Evolutionary conservation across 2,888 invertebrate species (phyloP), one percentile per base, ranked within the genome.

Genomic region (Acanthosoma haemorrhoidale): DNA sequence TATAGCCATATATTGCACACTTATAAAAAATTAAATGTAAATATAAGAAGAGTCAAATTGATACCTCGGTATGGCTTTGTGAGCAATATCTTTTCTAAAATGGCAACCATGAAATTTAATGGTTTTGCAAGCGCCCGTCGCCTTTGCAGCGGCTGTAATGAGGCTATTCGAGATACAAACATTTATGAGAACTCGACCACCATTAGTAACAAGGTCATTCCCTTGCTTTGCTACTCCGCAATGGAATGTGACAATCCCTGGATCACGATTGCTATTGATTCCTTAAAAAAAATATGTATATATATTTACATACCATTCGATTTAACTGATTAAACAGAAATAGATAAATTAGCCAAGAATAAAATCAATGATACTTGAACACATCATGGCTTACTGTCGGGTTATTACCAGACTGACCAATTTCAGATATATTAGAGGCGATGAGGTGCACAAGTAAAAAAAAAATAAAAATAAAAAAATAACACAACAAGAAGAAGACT

Each of bases 71-170:
- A 94, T 88, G 36, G 92, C 93, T 77, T 92, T 88, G 74, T 90
- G 88, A 0, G 90, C 96, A 78, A 98, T 98, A 78, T 98, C 98
- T 76, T 83, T 90, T 72, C 98, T 83, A 78, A 87, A 92, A 79
- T 94, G 94, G 4, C 88, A 88, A 0, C 94, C 95, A 15, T 91
- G 88, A 81, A 96, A 98, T 74, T 84, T 82, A 13, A 98, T 87
- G 4, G 80, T 78, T n/a, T 84, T 82, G 18, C 91, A 94, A 16
- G 90, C 87, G 67, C 83, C 81, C 0, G 89, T 88, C 16, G 93
- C 93, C 71, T 84, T 86, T 1, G 85, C 84, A 0, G 90, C 89
- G 2, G 95, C 94, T 6, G 83, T 81, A 0, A 87, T 83, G 51
- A 96, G 82, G 18, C 88, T 84, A 0, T 83, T 80, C 0, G 88